These are phyloP conservation scores for Cyprinodon brontotheroides DNA, from an alignment of 2,113 vertebrate species.

Conservation along the genomic window DNA sequence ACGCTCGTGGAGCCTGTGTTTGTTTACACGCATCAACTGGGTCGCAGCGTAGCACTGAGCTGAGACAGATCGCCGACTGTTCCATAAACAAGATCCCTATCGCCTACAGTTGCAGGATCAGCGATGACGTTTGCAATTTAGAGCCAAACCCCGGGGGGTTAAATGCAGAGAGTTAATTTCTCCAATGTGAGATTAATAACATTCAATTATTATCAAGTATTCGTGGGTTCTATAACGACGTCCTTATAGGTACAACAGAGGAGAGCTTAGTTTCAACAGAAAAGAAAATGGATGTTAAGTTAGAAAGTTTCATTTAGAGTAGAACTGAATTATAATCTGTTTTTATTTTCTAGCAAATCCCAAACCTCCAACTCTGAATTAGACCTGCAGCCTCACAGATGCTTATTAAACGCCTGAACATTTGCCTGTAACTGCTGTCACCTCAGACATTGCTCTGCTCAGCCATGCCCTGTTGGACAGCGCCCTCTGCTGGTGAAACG, in stretches of 20 bases:
- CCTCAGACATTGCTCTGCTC: neutral
- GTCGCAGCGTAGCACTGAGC: conserved; percentile 1
- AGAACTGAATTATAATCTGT: neutral
- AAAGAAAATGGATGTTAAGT: neutral
- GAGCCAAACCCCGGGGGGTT: neutral
- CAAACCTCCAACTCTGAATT: neutral
- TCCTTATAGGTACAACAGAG: neutral
- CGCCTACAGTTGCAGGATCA: neutral
- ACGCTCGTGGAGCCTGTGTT: neutral
- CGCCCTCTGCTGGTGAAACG: conserved; percentile 69
- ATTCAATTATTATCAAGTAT: no score
- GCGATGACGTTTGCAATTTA: neutral
- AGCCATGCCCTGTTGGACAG: conserved; percentile 41
- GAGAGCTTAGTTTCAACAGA: neutral
- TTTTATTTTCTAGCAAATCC: neutral
- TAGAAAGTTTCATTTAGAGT: neutral
- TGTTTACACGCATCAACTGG: conserved; percentile 8
- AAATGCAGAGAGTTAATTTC: neutral
- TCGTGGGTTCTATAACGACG: neutral
- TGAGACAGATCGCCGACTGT: neutral
- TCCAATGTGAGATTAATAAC: no score
- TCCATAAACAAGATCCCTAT: conserved; percentile 51
- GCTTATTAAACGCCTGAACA: neutral
- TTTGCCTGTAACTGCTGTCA: neutral
- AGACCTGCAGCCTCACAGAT: neutral